Evolutionary conservation across 1,140 invertebrate genomes (phyloP).

Genomic region (Drosophila equinoxialis): DNA sequence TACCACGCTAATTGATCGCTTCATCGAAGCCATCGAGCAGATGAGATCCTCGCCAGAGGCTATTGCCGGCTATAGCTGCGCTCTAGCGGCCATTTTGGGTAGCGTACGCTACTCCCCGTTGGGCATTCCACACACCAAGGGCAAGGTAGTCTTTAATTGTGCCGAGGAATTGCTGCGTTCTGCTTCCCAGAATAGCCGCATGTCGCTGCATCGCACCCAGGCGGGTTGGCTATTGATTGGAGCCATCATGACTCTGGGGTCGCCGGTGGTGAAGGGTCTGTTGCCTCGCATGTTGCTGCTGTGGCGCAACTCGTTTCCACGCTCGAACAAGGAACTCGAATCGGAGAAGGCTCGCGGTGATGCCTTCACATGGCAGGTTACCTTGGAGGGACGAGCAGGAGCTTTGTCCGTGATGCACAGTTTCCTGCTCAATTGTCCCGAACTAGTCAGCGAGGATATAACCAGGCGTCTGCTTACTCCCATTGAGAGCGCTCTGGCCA

Average conservation of each 20-base stretch:
- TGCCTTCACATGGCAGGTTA: conserved; percentile 99
- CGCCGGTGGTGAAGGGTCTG: conserved; percentile 95
- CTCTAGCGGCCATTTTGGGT: conserved; percentile 95
- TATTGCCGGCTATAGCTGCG: conserved; percentile 96
- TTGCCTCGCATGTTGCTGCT: conserved; percentile 96
- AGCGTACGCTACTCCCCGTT: conserved; percentile 95
- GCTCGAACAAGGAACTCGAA: conserved; percentile 97
- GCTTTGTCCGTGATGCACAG: conserved; percentile 98
- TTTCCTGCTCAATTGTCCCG: conserved; percentile 94
- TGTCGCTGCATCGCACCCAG: conserved; percentile 97
- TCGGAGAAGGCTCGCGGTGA: conserved; percentile 98
- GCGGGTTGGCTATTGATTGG: conserved; percentile 99
- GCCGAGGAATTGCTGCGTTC: conserved; percentile 98
- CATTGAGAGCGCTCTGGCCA: conserved; percentile 96
- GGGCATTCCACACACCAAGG: conserved; percentile 97
- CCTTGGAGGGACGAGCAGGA: conserved; percentile 97
- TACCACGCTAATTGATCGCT: conserved; percentile 95
- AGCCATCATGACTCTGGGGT: conserved; percentile 97
- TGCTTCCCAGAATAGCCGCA: conserved; percentile 97
- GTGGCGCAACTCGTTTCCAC: conserved; percentile 99
- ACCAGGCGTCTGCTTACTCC: conserved; percentile 93
- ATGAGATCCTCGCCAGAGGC: conserved; percentile 96
- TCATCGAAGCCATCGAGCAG: conserved; percentile 93
- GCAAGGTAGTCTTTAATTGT: conserved; percentile 98
- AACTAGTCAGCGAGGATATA: conserved; percentile 95